Conservation (phyloP, 2,888 invertebrate species). For the Pycnomerus fuliginosus region DNA sequence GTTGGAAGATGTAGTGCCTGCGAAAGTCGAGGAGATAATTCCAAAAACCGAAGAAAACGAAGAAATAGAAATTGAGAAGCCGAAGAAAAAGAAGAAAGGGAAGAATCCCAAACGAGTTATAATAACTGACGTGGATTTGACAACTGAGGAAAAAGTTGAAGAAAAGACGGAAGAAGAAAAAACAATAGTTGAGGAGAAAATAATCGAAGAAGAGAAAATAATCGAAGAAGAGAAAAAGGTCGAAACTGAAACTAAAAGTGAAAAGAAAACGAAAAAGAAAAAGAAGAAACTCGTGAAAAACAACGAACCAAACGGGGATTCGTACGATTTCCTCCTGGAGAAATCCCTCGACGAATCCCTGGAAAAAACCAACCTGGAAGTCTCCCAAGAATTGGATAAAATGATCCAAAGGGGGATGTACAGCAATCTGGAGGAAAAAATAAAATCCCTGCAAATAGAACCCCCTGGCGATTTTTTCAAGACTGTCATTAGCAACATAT, state of each 20-base stretch:
- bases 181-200: neutral
- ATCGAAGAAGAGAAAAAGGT: constrained; percentile 26
- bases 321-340: constrained; percentile 44
- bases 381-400: constrained; percentile 50
- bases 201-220: neutral
- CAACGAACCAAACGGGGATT: constrained; percentile 31
- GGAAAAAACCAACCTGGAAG: constrained; percentile 30
- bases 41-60: constrained; percentile 1
- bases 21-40: constrained; percentile 4
- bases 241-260: constrained; percentile 13
- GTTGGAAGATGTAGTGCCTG: constrained; percentile 39
- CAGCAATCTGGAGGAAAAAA: constrained; percentile 48
- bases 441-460: constrained; percentile 44
- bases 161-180: constrained; percentile 13
- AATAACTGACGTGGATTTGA: constrained; percentile 44
- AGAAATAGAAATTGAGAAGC: constrained; percentile 2
- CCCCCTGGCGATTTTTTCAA: constrained; percentile 47
- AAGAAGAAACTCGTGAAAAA: constrained; percentile 29
- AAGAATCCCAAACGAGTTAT: constrained; percentile 35
- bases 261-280: constrained; percentile 38
- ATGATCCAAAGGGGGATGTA: constrained; percentile 51
- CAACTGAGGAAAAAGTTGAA: constrained; percentile 22
- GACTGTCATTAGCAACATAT: constrained; percentile 35
- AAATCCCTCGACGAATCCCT: constrained; percentile 26
- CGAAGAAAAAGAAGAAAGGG: constrained; percentile 13